Conservation (phyloP, 1,140 invertebrate genomes). For the Drosophila pseudoobscura region DNA sequence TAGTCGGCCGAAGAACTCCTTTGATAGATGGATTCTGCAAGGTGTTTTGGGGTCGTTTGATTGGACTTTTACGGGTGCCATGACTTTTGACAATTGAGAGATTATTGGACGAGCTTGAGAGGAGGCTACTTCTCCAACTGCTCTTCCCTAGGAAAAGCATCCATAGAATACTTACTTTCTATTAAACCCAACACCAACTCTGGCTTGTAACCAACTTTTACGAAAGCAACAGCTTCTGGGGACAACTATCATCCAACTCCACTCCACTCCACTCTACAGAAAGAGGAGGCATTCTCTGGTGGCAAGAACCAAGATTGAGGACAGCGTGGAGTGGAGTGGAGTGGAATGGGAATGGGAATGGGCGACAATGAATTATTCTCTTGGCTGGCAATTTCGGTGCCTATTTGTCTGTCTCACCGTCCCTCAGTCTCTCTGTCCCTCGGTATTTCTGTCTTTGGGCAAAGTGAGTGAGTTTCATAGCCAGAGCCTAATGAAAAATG, state of each 20-base stretch:
- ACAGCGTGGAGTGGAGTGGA: slow-evolving; percentile 4
- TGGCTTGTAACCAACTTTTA: slow-evolving; percentile 9
- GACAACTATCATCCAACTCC: slow-evolving; percentile 22
- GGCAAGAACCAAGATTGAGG: slow-evolving; percentile 32
- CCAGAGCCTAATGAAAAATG: slow-evolving; percentile 61
- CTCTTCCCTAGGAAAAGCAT: neutral
- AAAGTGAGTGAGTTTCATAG: slow-evolving; percentile 62
- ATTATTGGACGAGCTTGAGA: neutral
- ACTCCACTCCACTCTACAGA: too few species aligned
- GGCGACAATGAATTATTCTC: slow-evolving; percentile 51
- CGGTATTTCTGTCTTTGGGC: slow-evolving; percentile 37
- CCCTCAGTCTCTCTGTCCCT: neutral
- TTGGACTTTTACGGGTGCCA: too few species aligned
- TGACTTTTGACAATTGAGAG: neutral
- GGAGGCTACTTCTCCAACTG: neutral
- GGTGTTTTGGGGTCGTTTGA: neutral
- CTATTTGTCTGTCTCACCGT: too few species aligned
- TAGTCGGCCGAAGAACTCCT: slow-evolving; percentile 20
- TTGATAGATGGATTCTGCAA: slow-evolving; percentile 4
- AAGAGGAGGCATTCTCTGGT: too few species aligned
- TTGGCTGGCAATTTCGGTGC: slow-evolving; percentile 38
- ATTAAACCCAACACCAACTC: neutral
- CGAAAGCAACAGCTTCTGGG: slow-evolving; percentile 27
- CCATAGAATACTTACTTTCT: slow-evolving; percentile 28
- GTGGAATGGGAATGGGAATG: slow-evolving; percentile 4